phyloP scores from a whole-genome alignment of 2,888 invertebrate genomes.

The Strigamia transsilvanica region DNA sequence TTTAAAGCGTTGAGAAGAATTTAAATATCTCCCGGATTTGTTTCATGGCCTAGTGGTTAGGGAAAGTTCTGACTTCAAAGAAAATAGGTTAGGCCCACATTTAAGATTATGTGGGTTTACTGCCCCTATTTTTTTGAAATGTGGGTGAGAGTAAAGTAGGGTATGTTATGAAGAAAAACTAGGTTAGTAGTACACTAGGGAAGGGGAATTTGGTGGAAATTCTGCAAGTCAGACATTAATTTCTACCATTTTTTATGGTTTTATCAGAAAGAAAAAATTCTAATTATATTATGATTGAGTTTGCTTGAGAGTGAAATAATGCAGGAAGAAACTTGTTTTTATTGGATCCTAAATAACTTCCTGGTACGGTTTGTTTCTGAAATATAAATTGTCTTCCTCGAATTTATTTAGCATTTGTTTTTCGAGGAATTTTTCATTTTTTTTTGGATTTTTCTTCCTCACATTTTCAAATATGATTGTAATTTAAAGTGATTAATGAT shows the following conservation, averaged over 20 bases:
- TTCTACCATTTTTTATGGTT: neutral
- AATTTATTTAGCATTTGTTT: neutral
- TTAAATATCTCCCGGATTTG: too few relatives aligned
- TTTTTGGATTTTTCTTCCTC: neutral
- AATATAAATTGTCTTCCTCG: neutral
- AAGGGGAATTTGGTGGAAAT: neutral
- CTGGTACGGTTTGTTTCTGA: neutral
- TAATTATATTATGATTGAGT: neutral
- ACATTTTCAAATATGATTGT: neutral
- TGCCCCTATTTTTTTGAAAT: neutral
- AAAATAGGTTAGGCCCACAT: constrained; percentile 10
- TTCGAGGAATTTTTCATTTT: neutral
- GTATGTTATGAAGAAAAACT: neutral
- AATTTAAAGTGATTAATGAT: neutral
- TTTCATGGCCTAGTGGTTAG: neutral
- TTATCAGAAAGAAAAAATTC: neutral
- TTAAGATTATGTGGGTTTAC: neutral
- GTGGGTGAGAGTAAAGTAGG: neutral
- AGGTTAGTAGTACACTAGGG: constrained; percentile 9
- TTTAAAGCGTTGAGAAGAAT: neutral
- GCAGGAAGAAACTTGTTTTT: neutral
- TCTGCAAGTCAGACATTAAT: neutral
- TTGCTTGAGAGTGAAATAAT: neutral
- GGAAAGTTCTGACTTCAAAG: constrained; percentile 15
- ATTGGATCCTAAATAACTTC: neutral